Percentiles rank a stretch among this genome's conserved stretches.
Evolutionary conservation across 2,113 vertebrate genomes (phyloP).

Genomic region (Austrofundulus limnaeus): DNA sequence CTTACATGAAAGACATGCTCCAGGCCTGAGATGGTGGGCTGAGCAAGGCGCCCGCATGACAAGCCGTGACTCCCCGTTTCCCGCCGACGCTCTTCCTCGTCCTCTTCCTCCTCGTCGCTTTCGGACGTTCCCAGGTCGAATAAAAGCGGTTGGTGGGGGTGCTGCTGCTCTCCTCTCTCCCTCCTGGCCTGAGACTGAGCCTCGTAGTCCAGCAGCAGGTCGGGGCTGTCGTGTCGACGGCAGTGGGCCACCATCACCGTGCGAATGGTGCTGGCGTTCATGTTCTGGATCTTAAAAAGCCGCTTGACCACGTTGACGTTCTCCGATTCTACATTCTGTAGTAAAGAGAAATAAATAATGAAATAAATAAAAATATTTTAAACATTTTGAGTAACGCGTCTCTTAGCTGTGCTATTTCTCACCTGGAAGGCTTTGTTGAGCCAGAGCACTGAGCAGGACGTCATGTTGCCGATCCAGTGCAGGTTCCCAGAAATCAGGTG

Average conservation of each 20-base stretch:
- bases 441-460: conserved; percentile 96
- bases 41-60: conserved; percentile 36
- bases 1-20: conserved; percentile 76
- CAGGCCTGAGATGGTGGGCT: conserved; percentile 62
- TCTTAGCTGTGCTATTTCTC: conserved; percentile 1
- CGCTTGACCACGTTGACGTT: conserved; percentile 96
- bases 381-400: neutral
- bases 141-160: conserved; percentile 69
- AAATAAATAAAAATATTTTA: neutral
- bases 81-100: conserved; percentile 6
- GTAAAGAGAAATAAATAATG: neutral
- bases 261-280: conserved; percentile 95
- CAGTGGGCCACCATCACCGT: conserved; percentile 97
- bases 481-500: conserved; percentile 96
- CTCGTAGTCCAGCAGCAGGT: conserved; percentile 85
- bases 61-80: conserved; percentile 24
- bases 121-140: conserved; percentile 83
- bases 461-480: conserved; percentile 93
- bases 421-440: conserved; percentile 99
- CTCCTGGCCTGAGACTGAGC: conserved; percentile 71
- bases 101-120: conserved; percentile 75
- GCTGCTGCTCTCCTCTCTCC: conserved; percentile 41
- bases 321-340: conserved; percentile 92
- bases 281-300: conserved; percentile 98
- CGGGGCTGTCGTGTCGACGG: conserved; percentile 85